Evolutionary conservation across 2,113 vertebrate genomes (phyloP), one percentile per base, ranked within the genome.

Genomic region (Mesembrinibis cayennensis): DNA sequence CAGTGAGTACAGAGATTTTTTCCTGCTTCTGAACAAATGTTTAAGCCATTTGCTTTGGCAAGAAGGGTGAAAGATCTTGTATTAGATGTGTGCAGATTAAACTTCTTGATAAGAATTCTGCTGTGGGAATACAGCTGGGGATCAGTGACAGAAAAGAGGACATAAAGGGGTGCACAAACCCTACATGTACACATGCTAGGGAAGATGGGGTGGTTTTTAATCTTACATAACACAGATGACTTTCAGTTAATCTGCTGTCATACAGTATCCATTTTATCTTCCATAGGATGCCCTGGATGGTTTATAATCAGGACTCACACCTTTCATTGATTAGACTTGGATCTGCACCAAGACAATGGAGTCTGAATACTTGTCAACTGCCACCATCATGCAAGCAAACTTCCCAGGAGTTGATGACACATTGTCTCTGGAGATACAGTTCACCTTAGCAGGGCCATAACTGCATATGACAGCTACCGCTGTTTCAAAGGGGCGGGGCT

Each of bases 11-110:
- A 95, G 92, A 95, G 55, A 73, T 90, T 96, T 96, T 93, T 97
- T 95, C 82, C 70, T 96, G 89, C 89, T 95, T 96, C 94, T 96
- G 94, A 97, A 94, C 95, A 95, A 95, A 96, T 97, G 93, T 90
- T 97, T 95, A 96, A 96, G 27, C 93, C 86, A 95, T 97, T 97
- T 97, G 93, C 83, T 96, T 96, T 97, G 93, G 93, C 89, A 97
- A 93, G 82, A 94, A 93, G 72, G 78, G 87, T 93, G 91, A 94
- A 96, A 94, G 94, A 93, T 89, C 79, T 92, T 93, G 69, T 90
- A 72, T 85, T 91, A 96, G 62, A 96, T 95, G 87, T 62, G 65
- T 87, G 62, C 58, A 90, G 93, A 95, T 87, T 77, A 91, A 82
- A 89, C 40, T 89, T 90, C 56, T 55, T 93, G 61, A 62, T 90